Percentiles rank a stretch among this genome's conserved stretches.
These are phyloP conservation scores for Calonectris borealis DNA, from an alignment of 2,113 vertebrate genomes.

Conservation along the genomic window DNA sequence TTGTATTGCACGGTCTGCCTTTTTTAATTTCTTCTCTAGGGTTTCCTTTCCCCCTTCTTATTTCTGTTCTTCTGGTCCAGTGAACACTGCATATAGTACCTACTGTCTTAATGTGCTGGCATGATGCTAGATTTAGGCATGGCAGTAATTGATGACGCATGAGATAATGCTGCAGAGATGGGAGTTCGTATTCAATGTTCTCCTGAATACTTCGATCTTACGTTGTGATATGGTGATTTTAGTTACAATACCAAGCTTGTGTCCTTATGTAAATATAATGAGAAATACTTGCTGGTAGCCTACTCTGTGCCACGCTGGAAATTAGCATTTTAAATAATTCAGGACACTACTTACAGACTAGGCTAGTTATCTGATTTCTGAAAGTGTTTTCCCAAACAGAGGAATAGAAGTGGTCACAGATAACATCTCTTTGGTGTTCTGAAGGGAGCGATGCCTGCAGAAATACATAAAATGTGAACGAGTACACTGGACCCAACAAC, in stretches of 20 bases:
- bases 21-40: slow-evolving; percentile 85
- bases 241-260: slow-evolving; percentile 50
- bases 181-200: slow-evolving; percentile 62
- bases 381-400: not conserved
- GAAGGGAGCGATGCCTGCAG: not conserved
- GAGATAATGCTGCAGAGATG: slow-evolving; percentile 98
- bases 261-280: slow-evolving; percentile 14
- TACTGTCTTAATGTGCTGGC: slow-evolving; percentile 99
- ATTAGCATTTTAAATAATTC: slow-evolving; percentile 18
- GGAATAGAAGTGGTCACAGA: not conserved
- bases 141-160: slow-evolving; percentile 97
- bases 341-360: not conserved
- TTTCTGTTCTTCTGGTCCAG: slow-evolving; percentile 92
- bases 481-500: not conserved
- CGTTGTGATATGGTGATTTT: not conserved
- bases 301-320: not conserved
- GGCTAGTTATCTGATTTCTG: not conserved
- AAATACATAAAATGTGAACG: not conserved
- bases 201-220: slow-evolving; percentile 44
- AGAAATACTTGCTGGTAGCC: not conserved
- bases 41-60: slow-evolving; percentile 81
- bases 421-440: not conserved
- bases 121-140: slow-evolving; percentile 99
- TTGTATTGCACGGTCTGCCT: slow-evolving; percentile 99
- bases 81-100: slow-evolving; percentile 99